Evolutionary conservation across 2,888 invertebrate genomes (phyloP).

Genomic region (Megalurothrips usitatus): DNA sequence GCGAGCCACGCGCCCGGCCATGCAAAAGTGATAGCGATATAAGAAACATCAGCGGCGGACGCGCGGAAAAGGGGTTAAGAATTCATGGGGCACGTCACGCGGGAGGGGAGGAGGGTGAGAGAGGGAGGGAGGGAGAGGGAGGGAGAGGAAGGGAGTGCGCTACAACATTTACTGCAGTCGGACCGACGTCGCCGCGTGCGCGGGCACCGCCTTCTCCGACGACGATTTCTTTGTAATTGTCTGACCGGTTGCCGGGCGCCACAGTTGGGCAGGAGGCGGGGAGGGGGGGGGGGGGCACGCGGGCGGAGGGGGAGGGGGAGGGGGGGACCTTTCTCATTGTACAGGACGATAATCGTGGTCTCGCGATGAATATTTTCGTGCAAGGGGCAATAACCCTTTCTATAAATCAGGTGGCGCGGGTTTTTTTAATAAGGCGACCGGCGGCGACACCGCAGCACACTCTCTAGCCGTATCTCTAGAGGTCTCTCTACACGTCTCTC

Average conservation of each 20-base stretch:
- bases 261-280: too few relatives aligned
- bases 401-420: not conserved
- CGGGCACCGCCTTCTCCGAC: not conserved
- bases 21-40: too few relatives aligned
- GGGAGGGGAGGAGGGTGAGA: not conserved
- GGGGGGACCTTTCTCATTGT: not conserved
- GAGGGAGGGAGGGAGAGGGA: slow-evolving; percentile 4
- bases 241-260: too few relatives aligned
- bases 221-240: not conserved
- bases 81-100: not conserved
- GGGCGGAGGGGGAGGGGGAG: not conserved
- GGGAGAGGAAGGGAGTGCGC: not conserved
- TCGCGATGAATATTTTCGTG: not conserved
- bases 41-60: not conserved
- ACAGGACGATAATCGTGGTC: not conserved
- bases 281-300: not conserved
- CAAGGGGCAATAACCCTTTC: slow-evolving; percentile 5
- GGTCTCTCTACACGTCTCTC: too few relatives aligned
- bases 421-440: not conserved
- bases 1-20: too few relatives aligned
- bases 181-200: not conserved
- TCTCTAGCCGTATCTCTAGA: too few relatives aligned
- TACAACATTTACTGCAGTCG: not conserved
- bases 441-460: too few relatives aligned
- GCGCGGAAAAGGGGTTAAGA: not conserved